Evolutionary conservation across 2,888 invertebrate species (phyloP).

Genomic region (Tyria jacobaeae): DNA sequence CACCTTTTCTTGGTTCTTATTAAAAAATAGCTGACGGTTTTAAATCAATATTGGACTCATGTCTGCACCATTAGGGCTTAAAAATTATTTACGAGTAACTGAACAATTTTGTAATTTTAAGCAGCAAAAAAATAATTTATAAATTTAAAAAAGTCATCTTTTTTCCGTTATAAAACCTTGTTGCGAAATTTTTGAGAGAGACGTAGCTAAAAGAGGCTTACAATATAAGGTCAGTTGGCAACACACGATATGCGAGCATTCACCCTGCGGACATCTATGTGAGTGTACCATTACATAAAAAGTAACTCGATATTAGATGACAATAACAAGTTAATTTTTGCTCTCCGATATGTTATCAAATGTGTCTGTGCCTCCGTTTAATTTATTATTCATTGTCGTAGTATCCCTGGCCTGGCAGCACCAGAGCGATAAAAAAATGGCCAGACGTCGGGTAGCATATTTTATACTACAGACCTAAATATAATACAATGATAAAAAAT

Average conservation of each 20-base stretch:
- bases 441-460: slow-evolving; percentile 6
- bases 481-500: too few species aligned
- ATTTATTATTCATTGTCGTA: slow-evolving; percentile 42
- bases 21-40: too few species aligned
- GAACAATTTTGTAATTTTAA: too few species aligned
- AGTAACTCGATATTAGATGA: slow-evolving; percentile 53
- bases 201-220: slow-evolving; percentile 42
- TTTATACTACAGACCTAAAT: slow-evolving; percentile 1
- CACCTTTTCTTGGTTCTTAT: too few species aligned
- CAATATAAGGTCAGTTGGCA: slow-evolving; percentile 50
- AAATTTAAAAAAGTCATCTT: too few species aligned
- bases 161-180: too few species aligned
- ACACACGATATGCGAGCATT: slow-evolving; percentile 58
- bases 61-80: too few species aligned
- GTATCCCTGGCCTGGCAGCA: slow-evolving; percentile 53
- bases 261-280: slow-evolving; percentile 48
- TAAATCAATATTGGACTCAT: too few species aligned
- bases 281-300: slow-evolving; percentile 48
- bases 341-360: slow-evolving; percentile 48
- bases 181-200: not conserved
- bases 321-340: slow-evolving; percentile 48
- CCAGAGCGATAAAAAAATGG: slow-evolving; percentile 21
- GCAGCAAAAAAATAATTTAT: too few species aligned
- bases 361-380: slow-evolving; percentile 39
- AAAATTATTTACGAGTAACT: too few species aligned